phyloP scores from a whole-genome alignment of 2,888 invertebrate species.

The Sipha maydis region DNA sequence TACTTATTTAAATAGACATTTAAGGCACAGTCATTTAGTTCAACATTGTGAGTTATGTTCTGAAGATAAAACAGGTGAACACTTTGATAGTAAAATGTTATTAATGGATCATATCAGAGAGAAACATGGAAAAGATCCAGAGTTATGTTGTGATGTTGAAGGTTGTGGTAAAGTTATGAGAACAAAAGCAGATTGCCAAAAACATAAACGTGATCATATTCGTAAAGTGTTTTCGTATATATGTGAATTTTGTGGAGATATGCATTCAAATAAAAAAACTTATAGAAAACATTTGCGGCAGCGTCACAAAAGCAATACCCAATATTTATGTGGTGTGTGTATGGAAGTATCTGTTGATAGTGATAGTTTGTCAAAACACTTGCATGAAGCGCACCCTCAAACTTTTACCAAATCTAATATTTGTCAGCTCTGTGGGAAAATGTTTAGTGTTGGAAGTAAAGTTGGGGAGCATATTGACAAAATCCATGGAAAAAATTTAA shows the following conservation, averaged over 20 bases:
- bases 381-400: constrained; percentile 70
- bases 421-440: constrained; percentile 73
- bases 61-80: constrained; percentile 68
- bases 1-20: constrained; percentile 71
- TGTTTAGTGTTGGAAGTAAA: constrained; percentile 73
- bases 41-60: constrained; percentile 73
- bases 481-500: constrained; percentile 72
- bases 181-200: constrained; percentile 70
- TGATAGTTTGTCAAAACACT: constrained; percentile 71
- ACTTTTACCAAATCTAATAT: constrained; percentile 70
- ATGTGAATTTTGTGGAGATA: constrained; percentile 73
- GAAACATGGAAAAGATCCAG: constrained; percentile 70
- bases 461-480: constrained; percentile 73
- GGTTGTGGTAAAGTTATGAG: constrained; percentile 71
- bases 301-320: constrained; percentile 71
- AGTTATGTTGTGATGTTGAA: constrained; percentile 69
- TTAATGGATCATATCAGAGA: constrained; percentile 71
- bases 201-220: constrained; percentile 70
- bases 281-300: constrained; percentile 73
- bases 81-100: constrained; percentile 70
- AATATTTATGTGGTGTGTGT: constrained; percentile 72
- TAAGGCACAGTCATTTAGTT: constrained; percentile 70
- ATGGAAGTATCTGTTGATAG: constrained; percentile 72
- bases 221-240: constrained; percentile 63
- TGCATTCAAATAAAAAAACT: constrained; percentile 72